Conservation (phyloP, 2,888 invertebrate species). For the Synergus umbraculus region DNA sequence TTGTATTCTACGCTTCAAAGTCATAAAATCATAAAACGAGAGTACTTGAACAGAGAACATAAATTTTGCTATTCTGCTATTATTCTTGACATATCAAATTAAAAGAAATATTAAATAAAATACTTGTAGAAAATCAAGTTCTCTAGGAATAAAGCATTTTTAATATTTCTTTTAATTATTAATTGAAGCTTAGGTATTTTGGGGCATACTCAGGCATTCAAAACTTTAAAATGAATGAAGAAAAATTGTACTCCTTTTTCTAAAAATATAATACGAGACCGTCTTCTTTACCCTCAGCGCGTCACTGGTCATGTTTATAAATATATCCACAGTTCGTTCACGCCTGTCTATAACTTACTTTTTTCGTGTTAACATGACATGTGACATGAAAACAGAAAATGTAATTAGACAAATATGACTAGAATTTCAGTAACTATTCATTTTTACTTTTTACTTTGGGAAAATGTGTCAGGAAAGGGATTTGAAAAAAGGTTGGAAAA, state of each 20-base stretch:
- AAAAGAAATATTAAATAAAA: no score
- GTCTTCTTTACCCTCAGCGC: constrained; percentile 6
- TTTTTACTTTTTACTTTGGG: neutral
- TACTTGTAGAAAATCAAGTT: no score
- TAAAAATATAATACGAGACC: constrained; percentile 30
- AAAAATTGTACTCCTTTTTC: neutral
- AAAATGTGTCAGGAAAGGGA: no score
- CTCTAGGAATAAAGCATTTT: no score
- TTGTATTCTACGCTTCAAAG: no score
- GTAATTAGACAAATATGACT: neutral
- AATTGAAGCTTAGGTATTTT: neutral
- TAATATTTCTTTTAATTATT: neutral
- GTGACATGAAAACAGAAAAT: neutral
- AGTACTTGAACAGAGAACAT: no score
- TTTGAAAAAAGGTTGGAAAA: neutral
- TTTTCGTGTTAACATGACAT: constrained; percentile 10
- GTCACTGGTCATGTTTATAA: constrained; percentile 20
- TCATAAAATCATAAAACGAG: no score
- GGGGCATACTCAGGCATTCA: neutral
- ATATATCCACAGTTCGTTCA: constrained; percentile 14
- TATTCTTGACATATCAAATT: no score
- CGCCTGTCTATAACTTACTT: constrained; percentile 20
- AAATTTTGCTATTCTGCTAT: no score
- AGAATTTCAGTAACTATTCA: neutral
- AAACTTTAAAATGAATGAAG: neutral